Conservation (phyloP, 2,888 invertebrate species). For the Escarpia spicata region DNA sequence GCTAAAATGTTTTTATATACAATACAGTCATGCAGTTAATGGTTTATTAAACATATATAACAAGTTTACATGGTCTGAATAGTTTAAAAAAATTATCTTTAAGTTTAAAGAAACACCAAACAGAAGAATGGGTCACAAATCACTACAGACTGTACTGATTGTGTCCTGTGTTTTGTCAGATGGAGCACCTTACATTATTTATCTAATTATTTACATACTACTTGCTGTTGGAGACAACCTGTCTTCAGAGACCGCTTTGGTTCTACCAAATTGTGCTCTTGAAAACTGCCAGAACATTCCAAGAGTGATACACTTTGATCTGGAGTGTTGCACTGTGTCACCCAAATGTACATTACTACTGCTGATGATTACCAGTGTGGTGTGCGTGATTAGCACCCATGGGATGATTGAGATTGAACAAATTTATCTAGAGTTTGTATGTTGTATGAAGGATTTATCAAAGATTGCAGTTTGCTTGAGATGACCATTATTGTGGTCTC, state of each 20-base stretch:
- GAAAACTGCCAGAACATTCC: slow-evolving; percentile 12
- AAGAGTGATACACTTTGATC: neutral
- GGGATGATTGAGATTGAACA: neutral
- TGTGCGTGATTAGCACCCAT: neutral
- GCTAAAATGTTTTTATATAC: too few species aligned
- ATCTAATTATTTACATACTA: too few species aligned
- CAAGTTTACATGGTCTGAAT: too few species aligned
- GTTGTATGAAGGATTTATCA: neutral
- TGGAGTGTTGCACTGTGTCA: neutral
- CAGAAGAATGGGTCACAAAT: too few species aligned
- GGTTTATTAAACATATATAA: too few species aligned
- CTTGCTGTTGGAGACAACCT: too few species aligned
- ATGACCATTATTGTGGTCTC: neutral
- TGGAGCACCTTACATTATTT: too few species aligned
- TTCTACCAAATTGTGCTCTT: neutral
- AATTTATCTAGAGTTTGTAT: neutral
- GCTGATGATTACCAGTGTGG: neutral
- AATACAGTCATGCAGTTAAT: too few species aligned
- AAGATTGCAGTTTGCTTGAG: neutral
- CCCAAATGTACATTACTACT: neutral
- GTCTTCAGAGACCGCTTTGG: neutral
- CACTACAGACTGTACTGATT: too few species aligned
- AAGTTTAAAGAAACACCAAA: too few species aligned
- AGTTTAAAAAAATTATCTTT: too few species aligned
- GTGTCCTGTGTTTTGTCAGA: too few species aligned